Evolutionary conservation across 2,888 invertebrate genomes (phyloP).

Genomic region (Tipula lateralis): DNA sequence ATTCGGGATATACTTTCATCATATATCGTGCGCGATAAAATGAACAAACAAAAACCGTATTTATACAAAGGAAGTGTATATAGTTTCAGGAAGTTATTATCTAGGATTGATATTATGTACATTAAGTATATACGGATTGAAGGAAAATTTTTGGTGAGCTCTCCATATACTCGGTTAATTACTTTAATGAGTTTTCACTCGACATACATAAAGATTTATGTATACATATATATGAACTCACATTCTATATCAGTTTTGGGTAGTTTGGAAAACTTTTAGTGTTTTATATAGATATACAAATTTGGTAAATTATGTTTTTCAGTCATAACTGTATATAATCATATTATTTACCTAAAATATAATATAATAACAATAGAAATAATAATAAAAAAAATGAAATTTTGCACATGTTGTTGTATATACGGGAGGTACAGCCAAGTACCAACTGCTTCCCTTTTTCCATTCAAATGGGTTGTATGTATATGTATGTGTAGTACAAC

Average conservation of each 20-base stretch:
- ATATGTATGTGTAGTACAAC: background rate
- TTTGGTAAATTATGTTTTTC: background rate
- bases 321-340: background rate
- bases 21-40: constrained; percentile 14
- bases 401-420: background rate
- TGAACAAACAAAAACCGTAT: background rate
- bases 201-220: too few species aligned
- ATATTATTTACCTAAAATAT: background rate
- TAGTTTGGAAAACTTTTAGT: background rate
- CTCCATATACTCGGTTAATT: background rate
- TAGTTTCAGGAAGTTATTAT: constrained; percentile 11
- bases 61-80: background rate
- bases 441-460: constrained; percentile 8
- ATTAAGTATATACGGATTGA: background rate
- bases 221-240: background rate
- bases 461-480: background rate
- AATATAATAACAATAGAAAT: background rate
- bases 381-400: background rate
- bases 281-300: background rate
- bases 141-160: background rate
- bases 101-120: background rate
- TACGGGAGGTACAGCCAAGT: background rate
- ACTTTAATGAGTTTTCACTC: background rate
- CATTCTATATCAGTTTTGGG: background rate
- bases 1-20: background rate